These are phyloP conservation scores for Apomyelois bistriatella DNA, from an alignment of 2,888 invertebrate species.

Conservation along the genomic window DNA sequence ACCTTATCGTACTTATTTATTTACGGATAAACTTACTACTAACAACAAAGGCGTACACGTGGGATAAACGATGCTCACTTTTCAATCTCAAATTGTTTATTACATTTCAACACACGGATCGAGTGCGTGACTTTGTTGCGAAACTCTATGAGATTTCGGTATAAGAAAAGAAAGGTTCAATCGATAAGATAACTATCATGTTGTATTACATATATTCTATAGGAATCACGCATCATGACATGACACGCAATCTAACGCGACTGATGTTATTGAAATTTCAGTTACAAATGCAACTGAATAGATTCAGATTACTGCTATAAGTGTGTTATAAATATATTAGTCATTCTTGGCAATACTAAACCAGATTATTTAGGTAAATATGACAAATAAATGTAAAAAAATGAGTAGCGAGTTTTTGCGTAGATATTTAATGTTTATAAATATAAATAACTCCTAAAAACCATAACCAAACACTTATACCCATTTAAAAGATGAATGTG, in stretches of 20 bases:
- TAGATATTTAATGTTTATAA: too few relatives aligned
- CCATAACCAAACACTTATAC: too few relatives aligned
- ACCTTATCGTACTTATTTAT: constrained; percentile 54
- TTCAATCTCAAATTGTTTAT: constrained; percentile 10
- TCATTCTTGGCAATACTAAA: not conserved
- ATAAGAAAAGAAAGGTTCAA: constrained; percentile 34
- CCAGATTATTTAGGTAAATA: not conserved
- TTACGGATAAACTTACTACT: constrained; percentile 41
- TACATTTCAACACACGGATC: not conserved
- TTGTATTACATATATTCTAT: constrained; percentile 15
- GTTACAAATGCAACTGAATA: not conserved
- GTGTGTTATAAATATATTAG: too few relatives aligned
- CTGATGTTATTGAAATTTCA: not conserved
- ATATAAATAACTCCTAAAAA: not conserved
- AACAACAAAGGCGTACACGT: constrained; percentile 21
- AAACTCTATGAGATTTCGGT: constrained; percentile 26
- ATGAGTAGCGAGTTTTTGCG: too few relatives aligned
- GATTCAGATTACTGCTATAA: too few relatives aligned
- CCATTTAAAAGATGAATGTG: too few relatives aligned
- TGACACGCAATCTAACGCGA: constrained; percentile 16
- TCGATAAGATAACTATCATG: constrained; percentile 29
- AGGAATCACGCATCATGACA: constrained; percentile 19
- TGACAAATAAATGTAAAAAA: too few relatives aligned
- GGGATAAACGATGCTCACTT: constrained; percentile 13
- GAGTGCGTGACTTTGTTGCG: constrained; percentile 35